Percentiles rank a stretch among this genome's conserved stretches.
phyloP scores from a whole-genome alignment of 2,888 invertebrate species.

The Willowsia nigromaculata region DNA sequence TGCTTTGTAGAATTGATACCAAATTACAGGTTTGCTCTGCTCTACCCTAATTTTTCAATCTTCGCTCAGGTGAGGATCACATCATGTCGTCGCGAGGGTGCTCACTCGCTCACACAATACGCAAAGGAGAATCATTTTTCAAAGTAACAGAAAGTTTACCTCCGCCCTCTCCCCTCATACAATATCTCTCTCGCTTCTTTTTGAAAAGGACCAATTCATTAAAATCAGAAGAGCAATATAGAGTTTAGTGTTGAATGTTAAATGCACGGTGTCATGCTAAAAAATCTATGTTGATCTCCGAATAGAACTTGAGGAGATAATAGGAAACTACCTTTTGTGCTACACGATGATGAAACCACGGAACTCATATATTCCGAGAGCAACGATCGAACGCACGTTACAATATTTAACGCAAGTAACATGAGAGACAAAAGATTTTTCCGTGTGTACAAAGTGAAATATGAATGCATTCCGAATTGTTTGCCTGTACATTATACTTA shows the following conservation, averaged over 20 bases:
- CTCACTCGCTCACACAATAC: slow-evolving; percentile 40
- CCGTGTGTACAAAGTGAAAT: slow-evolving; percentile 41
- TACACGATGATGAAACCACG: not conserved
- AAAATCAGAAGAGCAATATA: slow-evolving; percentile 49
- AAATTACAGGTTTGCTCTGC: slow-evolving; percentile 69
- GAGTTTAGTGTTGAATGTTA: slow-evolving; percentile 42
- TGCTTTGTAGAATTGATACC: not conserved
- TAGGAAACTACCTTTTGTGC: not conserved
- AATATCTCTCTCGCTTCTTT: slow-evolving; percentile 19
- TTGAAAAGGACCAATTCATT: slow-evolving; percentile 65
- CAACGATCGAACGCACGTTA: not conserved
- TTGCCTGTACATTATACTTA: slow-evolving; percentile 51
- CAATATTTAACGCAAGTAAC: not conserved
- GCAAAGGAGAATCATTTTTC: slow-evolving; percentile 58
- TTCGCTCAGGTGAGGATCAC: slow-evolving; percentile 67
- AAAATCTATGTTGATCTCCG: slow-evolving; percentile 40
- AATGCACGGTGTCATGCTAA: slow-evolving; percentile 48
- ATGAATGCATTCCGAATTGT: slow-evolving; percentile 49
- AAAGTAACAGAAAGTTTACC: slow-evolving; percentile 58
- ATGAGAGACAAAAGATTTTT: slow-evolving; percentile 27
- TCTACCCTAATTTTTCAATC: slow-evolving; percentile 72
- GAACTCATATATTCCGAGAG: not conserved
- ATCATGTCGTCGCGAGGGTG: slow-evolving; percentile 55
- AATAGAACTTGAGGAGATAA: not conserved
- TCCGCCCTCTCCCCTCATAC: slow-evolving; percentile 60